A percentile compares a stretch with the other conserved stretches of the same genome.
These are phyloP conservation scores for Apomyelois bistriatella DNA, from an alignment of 2,888 invertebrate genomes.

Conservation along the genomic window DNA sequence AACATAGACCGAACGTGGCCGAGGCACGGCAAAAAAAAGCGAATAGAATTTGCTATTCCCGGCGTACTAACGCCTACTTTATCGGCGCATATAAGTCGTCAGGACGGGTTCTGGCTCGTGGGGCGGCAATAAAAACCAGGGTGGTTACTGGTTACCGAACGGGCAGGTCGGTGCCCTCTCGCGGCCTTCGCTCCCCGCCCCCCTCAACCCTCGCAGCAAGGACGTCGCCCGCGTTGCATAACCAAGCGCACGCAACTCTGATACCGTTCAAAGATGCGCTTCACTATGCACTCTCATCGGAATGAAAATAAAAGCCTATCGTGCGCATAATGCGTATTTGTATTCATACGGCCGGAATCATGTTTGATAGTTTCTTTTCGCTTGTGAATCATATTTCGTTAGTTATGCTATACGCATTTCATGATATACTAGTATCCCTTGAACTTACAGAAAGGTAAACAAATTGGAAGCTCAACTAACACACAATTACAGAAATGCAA, in stretches of 20 bases:
- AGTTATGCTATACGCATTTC: too few relatives aligned
- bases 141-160: constrained; percentile 42
- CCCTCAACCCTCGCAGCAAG: constrained; percentile 50
- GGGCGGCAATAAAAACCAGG: constrained; percentile 49
- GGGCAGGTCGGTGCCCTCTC: constrained; percentile 57
- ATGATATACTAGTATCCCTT: too few relatives aligned
- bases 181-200: constrained; percentile 65
- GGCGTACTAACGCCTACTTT: constrained; percentile 50
- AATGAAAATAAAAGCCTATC: constrained; percentile 48
- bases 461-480: background rate
- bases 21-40: constrained; percentile 25
- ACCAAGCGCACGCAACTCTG: constrained; percentile 62
- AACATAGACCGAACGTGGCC: constrained; percentile 2
- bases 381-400: background rate
- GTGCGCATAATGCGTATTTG: constrained; percentile 27
- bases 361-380: constrained; percentile 14
- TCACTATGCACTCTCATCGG: constrained; percentile 33
- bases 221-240: constrained; percentile 73
- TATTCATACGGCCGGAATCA: constrained; percentile 26
- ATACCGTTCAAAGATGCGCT: constrained; percentile 60
- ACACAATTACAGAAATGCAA: background rate
- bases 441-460: too few relatives aligned
- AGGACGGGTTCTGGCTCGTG: constrained; percentile 51
- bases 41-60: constrained; percentile 44
- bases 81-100: constrained; percentile 51